Conservation (phyloP, 2,797 vertebrate species). For the Coracias cyanogaster region DNA sequence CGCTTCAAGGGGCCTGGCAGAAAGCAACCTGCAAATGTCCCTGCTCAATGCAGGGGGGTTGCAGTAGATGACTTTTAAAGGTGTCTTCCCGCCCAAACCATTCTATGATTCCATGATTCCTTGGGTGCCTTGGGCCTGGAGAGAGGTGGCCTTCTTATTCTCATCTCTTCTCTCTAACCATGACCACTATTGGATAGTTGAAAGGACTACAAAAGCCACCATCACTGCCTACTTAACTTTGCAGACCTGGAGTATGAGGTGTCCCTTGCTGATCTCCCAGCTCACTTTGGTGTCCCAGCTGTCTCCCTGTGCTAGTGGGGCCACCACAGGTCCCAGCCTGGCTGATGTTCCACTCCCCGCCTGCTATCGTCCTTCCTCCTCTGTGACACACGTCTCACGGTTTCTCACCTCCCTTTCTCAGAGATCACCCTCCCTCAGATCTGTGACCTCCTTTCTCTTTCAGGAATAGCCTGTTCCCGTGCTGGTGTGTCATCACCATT, state of each 20-base stretch:
- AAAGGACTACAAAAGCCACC: background rate
- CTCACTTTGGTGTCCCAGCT: background rate
- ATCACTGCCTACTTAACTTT: accelerated
- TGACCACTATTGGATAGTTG: accelerated
- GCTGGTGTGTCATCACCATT: background rate
- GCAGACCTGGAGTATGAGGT: background rate
- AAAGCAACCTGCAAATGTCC: background rate
- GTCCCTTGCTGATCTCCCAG: background rate
- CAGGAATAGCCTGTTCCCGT: constrained; percentile 49
- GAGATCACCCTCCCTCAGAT: background rate
- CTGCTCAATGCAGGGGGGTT: background rate
- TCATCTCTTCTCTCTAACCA: background rate
- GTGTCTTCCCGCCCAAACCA: background rate
- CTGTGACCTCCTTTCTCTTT: background rate
- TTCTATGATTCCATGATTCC: background rate
- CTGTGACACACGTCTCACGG: background rate
- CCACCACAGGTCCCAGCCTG: accelerated
- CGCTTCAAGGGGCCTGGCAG: too few species aligned
- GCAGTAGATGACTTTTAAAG: background rate
- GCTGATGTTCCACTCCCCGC: background rate
- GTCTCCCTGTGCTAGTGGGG: background rate
- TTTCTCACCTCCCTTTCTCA: background rate
- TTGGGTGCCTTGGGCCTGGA: background rate
- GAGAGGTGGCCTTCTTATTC: accelerated
- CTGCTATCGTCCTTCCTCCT: background rate